Evolutionary conservation across 2,113 vertebrate genomes (phyloP).

Genomic region (Sigmodon hispidus): DNA sequence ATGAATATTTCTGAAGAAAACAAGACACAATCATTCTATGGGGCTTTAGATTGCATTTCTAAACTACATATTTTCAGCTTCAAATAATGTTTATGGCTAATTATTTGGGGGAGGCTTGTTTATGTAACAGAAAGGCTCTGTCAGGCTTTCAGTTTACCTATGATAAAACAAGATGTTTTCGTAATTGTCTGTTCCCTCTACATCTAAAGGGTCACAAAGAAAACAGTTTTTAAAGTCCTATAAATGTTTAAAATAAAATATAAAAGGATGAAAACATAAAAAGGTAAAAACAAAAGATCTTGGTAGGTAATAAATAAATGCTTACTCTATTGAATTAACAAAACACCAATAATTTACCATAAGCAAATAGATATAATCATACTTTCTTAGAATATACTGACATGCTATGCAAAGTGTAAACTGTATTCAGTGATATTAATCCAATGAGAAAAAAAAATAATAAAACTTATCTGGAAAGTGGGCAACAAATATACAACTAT

Average conservation of each 20-base stretch:
- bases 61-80: not conserved
- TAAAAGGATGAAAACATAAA: not conserved
- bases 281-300: not conserved
- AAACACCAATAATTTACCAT: conserved; percentile 26
- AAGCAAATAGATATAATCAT: not conserved
- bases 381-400: conserved; percentile 17
- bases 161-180: not conserved
- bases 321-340: conserved; percentile 11
- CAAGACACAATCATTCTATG: not conserved
- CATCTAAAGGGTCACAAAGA: not conserved
- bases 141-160: not conserved
- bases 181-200: not conserved
- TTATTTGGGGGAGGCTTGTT: not conserved
- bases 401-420: conserved; percentile 16
- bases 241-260: conserved; percentile 37
- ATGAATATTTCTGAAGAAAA: conserved; percentile 12
- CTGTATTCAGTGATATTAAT: not conserved
- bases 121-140: not conserved
- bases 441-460: conserved; percentile 39
- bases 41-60: conserved; percentile 14
- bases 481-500: conserved; percentile 31
- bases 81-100: not conserved
- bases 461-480: conserved; percentile 31
- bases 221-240: not conserved
- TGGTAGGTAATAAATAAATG: not conserved